Percentiles rank a stretch among this genome's conserved stretches.
Conservation (phyloP, 2,797 vertebrate genomes). For the Chiloscyllium punctatum region DNA sequence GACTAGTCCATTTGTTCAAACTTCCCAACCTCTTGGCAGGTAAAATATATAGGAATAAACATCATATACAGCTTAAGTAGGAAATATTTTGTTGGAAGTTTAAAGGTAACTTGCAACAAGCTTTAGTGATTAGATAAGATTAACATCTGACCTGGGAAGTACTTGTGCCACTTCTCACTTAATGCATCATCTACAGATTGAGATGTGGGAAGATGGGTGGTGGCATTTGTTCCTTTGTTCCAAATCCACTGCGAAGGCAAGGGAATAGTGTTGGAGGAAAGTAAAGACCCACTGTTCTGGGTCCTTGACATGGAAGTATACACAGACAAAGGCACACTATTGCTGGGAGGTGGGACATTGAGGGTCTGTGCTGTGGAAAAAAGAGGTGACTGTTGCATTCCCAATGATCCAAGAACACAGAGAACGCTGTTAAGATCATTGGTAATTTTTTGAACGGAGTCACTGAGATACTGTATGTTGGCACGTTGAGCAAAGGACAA, state of each 20-base stretch:
- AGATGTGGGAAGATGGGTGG: slow-evolving; percentile 38
- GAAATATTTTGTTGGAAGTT: not conserved
- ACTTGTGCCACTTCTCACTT: slow-evolving; percentile 68
- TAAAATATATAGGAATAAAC: not conserved
- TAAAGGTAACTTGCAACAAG: not conserved
- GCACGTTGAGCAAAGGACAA: slow-evolving; percentile 49
- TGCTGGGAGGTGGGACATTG: not conserved
- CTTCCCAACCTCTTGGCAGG: not conserved
- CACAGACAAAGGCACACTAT: not conserved
- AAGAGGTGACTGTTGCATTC: slow-evolving; percentile 44
- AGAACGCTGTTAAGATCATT: slow-evolving; percentile 72
- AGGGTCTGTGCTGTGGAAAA: slow-evolving; percentile 40
- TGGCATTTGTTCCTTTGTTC: slow-evolving; percentile 40
- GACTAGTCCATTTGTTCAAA: not conserved
- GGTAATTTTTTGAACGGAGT: slow-evolving; percentile 75
- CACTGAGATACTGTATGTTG: slow-evolving; percentile 68
- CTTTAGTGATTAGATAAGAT: not conserved
- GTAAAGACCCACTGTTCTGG: not conserved
- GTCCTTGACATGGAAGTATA: slow-evolving; percentile 39
- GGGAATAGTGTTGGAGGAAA: slow-evolving; percentile 29
- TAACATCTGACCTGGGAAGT: slow-evolving; percentile 68
- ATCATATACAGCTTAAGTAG: not conserved
- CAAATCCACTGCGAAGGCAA: slow-evolving; percentile 51
- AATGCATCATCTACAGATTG: slow-evolving; percentile 58
- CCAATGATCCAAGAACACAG: slow-evolving; percentile 59